A percentile compares a stretch with the other conserved stretches of the same genome.
Evolutionary conservation across 2,888 invertebrate species (phyloP).

Genomic region (Plebejus argus): DNA sequence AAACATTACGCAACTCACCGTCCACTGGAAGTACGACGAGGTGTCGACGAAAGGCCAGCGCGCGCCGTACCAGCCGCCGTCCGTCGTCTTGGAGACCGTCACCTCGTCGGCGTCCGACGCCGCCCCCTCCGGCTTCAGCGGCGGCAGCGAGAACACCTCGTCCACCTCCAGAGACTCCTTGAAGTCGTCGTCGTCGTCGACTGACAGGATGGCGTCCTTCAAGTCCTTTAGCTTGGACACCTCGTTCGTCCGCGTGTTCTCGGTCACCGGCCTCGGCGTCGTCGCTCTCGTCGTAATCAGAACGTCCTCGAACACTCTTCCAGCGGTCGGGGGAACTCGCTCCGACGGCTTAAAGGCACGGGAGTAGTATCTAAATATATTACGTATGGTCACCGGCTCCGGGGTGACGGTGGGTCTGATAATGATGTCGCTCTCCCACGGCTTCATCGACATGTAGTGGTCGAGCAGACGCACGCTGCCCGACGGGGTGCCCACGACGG

Average conservation of each 20-base stretch:
- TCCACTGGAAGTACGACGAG: constrained; percentile 85
- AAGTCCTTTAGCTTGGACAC: constrained; percentile 63
- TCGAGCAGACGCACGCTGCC: constrained; percentile 58
- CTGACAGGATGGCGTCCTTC: constrained; percentile 69
- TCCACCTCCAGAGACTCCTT: constrained; percentile 73
- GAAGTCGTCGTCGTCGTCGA: constrained; percentile 73
- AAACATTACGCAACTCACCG: constrained; percentile 71
- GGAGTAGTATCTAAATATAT: constrained; percentile 62
- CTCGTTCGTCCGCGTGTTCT: constrained; percentile 55
- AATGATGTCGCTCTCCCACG: constrained; percentile 70
- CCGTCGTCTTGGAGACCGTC: constrained; percentile 65
- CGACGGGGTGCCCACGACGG: constrained; percentile 59
- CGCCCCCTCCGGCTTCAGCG: constrained; percentile 62
- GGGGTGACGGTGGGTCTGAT: constrained; percentile 66
- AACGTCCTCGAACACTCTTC: constrained; percentile 63
- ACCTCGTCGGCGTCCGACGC: constrained; percentile 67
- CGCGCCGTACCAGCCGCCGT: constrained; percentile 81
- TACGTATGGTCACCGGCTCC: constrained; percentile 61
- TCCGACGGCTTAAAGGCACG: constrained; percentile 56
- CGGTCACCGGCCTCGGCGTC: constrained; percentile 53
- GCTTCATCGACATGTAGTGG: constrained; percentile 63
- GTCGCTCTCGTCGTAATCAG: constrained; percentile 65
- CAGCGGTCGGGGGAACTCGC: constrained; percentile 55
- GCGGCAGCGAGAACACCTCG: constrained; percentile 72
- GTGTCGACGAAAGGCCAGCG: constrained; percentile 85